phyloP scores from a whole-genome alignment of 2,797 vertebrate species.

The Sebastes dallii region DNA sequence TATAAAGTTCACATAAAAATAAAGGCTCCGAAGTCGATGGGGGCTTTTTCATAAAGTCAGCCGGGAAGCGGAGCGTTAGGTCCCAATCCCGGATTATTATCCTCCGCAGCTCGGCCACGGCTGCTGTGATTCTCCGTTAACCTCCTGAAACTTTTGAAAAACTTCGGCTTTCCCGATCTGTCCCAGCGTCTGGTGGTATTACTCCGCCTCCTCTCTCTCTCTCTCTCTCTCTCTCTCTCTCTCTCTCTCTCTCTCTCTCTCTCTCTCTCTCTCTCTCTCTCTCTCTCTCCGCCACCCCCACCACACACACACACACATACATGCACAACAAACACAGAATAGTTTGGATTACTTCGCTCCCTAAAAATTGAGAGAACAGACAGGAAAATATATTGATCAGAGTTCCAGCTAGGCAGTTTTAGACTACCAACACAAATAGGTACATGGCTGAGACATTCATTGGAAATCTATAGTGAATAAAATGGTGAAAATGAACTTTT shows the following conservation, averaged over 20 bases:
- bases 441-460: background rate
- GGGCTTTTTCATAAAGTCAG: constrained; percentile 70
- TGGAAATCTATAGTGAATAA: background rate
- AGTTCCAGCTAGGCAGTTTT: background rate
- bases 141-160: constrained; percentile 82
- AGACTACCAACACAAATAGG: background rate
- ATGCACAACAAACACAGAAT: background rate
- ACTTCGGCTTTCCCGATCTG: constrained; percentile 69
- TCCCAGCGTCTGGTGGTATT: constrained; percentile 67
- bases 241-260: background rate
- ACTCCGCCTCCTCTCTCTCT: constrained; percentile 74
- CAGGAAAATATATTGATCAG: background rate
- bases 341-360: background rate
- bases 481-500: no score
- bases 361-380: no score
- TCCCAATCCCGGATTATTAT: constrained; percentile 72
- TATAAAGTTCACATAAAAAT: constrained; percentile 70
- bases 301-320: background rate
- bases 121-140: constrained; percentile 75
- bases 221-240: constrained; percentile 11
- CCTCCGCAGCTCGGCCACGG: constrained; percentile 79
- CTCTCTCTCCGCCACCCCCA: background rate
- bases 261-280: background rate
- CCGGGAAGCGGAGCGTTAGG: constrained; percentile 56
- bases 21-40: constrained; percentile 71